Evolutionary conservation across 37 sponge, comb jelly and placozoan species (phyloP).

Genomic region (Spongia lamella): DNA sequence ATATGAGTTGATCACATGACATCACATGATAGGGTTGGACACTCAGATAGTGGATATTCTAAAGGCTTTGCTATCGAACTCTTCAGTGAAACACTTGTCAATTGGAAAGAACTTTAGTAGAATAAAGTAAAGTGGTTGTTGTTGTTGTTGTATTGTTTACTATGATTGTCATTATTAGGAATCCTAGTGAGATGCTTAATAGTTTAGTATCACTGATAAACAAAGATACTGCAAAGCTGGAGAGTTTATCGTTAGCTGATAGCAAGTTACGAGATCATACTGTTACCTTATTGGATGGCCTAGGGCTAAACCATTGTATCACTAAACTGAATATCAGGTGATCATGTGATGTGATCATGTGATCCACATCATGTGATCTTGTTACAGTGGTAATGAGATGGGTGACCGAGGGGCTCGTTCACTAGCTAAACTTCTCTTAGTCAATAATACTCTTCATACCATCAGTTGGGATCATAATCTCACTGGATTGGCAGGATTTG

Average conservation of each 20-base stretch:
- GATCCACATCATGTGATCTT: neutral
- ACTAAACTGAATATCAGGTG: constrained; percentile 67
- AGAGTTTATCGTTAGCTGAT: constrained; percentile 44
- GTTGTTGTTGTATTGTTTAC: no score
- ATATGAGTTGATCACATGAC: no score
- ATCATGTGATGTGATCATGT: neutral
- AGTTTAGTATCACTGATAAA: constrained; percentile 24
- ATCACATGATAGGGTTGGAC: constrained; percentile 24
- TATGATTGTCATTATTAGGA: constrained; percentile 19
- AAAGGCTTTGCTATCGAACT: constrained; percentile 25
- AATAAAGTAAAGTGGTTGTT: no score
- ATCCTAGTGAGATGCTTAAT: constrained; percentile 20
- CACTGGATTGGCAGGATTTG: constrained; percentile 53
- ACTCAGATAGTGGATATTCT: constrained; percentile 1
- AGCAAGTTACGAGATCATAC: constrained; percentile 62
- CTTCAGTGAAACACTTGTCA: constrained; percentile 37
- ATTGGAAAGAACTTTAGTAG: constrained; percentile 68
- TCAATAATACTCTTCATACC: constrained; percentile 20
- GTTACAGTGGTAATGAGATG: constrained; percentile 76
- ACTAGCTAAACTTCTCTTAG: constrained; percentile 49
- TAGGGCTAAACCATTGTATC: constrained; percentile 50
- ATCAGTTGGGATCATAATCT: constrained; percentile 73
- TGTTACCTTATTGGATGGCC: constrained; percentile 31
- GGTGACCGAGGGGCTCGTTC: constrained; percentile 44
- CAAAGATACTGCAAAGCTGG: constrained; percentile 47